Conservation (phyloP, 2,113 vertebrate species). For the Cyrtonyx montezumae region DNA sequence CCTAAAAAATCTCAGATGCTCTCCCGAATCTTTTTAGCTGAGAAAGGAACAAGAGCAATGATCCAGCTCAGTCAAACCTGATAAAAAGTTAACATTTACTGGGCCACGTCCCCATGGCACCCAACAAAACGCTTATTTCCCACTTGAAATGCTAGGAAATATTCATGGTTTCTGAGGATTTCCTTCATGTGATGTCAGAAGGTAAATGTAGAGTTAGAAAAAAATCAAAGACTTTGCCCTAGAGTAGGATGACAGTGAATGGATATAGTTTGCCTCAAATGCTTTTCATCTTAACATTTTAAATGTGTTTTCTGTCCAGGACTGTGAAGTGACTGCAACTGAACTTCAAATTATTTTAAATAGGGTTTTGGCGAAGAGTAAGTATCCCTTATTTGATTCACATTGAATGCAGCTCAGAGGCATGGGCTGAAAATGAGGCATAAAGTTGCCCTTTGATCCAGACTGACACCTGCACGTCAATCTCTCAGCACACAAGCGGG, state of each 20-base stretch:
- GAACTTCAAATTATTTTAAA: slow-evolving; percentile 86
- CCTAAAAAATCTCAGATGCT: neutral
- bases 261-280: neutral
- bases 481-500: neutral
- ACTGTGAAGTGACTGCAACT: slow-evolving; percentile 81
- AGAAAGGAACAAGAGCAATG: neutral
- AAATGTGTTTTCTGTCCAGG: slow-evolving; percentile 70
- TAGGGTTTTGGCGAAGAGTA: slow-evolving; percentile 81
- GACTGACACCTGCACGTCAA: neutral
- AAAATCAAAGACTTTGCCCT: neutral
- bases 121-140: neutral
- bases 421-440: neutral
- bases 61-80: neutral
- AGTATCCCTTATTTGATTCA: slow-evolving; percentile 23
- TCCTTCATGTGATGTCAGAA: neutral
- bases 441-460: neutral
- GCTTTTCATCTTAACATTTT: neutral
- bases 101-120: neutral
- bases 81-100: neutral
- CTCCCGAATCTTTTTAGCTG: neutral
- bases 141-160: neutral
- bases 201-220: neutral
- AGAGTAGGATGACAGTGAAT: neutral
- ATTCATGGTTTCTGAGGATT: neutral
- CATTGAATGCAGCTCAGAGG: neutral